Conservation (phyloP, 2,113 vertebrate genomes). For the Ciconia stormi region DNA sequence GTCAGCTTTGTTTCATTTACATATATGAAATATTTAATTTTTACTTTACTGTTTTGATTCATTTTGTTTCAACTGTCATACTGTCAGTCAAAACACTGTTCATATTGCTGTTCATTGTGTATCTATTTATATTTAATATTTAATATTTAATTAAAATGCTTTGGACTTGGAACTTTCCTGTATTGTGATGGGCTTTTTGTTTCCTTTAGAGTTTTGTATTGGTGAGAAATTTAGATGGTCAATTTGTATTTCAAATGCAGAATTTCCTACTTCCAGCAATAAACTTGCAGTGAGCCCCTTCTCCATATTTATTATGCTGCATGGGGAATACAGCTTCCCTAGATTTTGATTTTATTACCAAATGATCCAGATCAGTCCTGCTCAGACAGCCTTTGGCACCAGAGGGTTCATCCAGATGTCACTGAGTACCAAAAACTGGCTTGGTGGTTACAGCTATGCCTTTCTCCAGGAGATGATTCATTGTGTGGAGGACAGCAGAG, state of each 20-base stretch:
- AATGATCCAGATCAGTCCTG: not conserved
- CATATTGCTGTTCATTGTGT: not conserved
- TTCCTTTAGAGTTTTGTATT: not conserved
- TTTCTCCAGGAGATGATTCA: not conserved
- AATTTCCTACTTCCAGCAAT: not conserved
- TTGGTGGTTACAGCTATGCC: not conserved
- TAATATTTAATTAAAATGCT: not conserved
- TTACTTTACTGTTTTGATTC: not conserved
- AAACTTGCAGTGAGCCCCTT: not conserved
- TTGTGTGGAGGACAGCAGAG: not conserved
- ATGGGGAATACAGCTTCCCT: not conserved
- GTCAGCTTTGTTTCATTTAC: not conserved
- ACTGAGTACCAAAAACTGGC: not conserved
- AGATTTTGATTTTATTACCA: not conserved
- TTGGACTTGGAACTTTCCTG: not conserved
- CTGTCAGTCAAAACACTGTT: not conserved
- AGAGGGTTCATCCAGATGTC: not conserved
- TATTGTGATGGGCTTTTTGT: not conserved
- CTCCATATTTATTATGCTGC: not conserved
- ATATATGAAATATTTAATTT: not conserved
- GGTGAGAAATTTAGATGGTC: not conserved
- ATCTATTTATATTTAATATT: not conserved
- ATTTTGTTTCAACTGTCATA: not conserved
- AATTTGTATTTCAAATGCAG: not conserved
- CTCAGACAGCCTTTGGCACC: not conserved